Base-by-base conservation (phyloP, 1,140 invertebrate genomes). In the Drosophila tropicalis region DNA sequence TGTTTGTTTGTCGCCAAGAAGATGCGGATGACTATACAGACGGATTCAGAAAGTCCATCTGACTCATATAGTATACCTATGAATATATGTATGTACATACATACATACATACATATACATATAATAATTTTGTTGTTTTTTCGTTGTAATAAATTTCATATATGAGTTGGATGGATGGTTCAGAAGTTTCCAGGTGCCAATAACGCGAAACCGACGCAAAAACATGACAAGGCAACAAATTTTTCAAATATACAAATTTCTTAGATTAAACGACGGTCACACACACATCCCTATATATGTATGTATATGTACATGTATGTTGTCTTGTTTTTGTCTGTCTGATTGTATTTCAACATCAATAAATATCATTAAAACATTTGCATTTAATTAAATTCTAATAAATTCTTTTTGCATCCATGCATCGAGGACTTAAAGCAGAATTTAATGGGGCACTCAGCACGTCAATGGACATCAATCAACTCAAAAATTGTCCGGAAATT, bases 381-480 rank as follows among this genome's bases (percentile, higher is more conserved):
- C 82, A 86, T 87, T 86, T 77, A 86, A 87, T 85, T 85, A 87
- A 87, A 82, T 66, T 70, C 70, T 44, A 67, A 79, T 62, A 54
- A 70, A 39, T 56, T 39, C 22, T 29, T 56, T 72, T 83, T 73
- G 67, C 44, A 51, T 22, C 19, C 51, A 62, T 67, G 55, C 74
- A 77, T 56, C 65, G 47, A 60, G 9, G 4, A 17, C 29, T 82
- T 82, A 63, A 68, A 79, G 76, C 54, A 54, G 17, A 70, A 82
- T 68, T 86, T 86, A 86, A 86, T 89, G 84, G 72, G 76, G 66
- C 84, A 77, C 77, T 63, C 67, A 65, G 64, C 66, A 73, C 67
- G 74, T 87, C 72, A 79, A 89, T 79, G 55, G 47, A 67, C 83
- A 87, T 86, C 76, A 87, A 86, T 86, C 83, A 86, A 73, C 62